Base-by-base conservation (phyloP, 2,888 invertebrate genomes). In the Eretmocerus hayati region DNA sequence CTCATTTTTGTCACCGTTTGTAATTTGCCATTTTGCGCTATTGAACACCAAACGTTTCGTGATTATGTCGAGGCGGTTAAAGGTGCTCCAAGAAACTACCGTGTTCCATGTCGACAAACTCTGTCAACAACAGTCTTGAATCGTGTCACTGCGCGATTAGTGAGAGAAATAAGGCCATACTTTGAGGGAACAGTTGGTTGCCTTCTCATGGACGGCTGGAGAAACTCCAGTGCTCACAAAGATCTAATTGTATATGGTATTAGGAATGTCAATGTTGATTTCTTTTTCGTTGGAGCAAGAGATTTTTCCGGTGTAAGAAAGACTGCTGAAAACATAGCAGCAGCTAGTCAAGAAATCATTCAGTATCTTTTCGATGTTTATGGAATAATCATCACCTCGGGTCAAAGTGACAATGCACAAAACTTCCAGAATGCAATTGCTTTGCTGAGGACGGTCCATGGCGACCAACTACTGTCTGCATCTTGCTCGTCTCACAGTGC, bases 201-300 rank as follows among this genome's bases (percentile, higher is more conserved):
- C 21, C 22, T 45, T 15, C 16, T 45, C 16, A 31, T 45, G 4
- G 38, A 38, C 22, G 31, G 45, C 9, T 45, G 32, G 38, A 3
- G 18, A 6, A 45, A 45, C 31, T 31, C 30, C 6, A 38, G 21
- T 11, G 5, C 2, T 16, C n/a, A n/a, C n/a, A n/a, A n/a, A n/a
- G n/a, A n/a, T n/a, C n/a, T n/a, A n/a, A n/a, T n/a, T n/a, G n/a
- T n/a, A n/a, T n/a, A n/a, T n/a, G n/a, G n/a, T n/a, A n/a, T n/a
- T n/a, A n/a, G n/a, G n/a, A n/a, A n/a, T n/a, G n/a, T n/a, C n/a
- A n/a, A n/a, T n/a, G n/a, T n/a, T n/a, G n/a, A n/a, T n/a, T n/a
- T n/a, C n/a, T n/a, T n/a, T n/a, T n/a, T n/a, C n/a, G n/a, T n/a
- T n/a, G n/a, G n/a, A n/a, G n/a, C n/a, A n/a, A n/a, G n/a, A n/a